A percentile compares a stretch with the other conserved stretches of the same genome.
phyloP scores from a whole-genome alignment of 2,113 vertebrate species.

The Nycticryphes semicollaris region DNA sequence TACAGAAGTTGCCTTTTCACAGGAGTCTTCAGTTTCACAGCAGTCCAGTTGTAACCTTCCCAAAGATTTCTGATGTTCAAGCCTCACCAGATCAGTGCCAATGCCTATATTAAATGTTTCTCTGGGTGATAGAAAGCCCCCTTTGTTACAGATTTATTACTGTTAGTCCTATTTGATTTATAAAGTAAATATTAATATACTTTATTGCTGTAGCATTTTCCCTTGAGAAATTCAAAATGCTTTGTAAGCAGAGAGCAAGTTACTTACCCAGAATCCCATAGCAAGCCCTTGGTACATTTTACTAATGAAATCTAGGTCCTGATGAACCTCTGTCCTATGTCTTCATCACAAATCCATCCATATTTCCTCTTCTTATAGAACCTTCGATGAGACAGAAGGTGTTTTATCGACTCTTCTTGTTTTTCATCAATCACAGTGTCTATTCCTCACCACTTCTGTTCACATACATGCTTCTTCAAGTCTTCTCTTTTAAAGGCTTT shows the following conservation, averaged over 20 bases:
- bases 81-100: not conserved
- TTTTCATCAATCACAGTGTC: not conserved
- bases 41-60: not conserved
- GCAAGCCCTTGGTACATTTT: not conserved
- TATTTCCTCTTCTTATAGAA: not conserved
- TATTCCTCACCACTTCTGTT: not conserved
- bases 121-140: not conserved
- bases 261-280: not conserved
- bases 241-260: not conserved
- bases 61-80: slow-evolving; percentile 15
- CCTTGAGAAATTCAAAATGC: not conserved
- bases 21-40: not conserved
- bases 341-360: not conserved
- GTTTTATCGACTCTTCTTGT: not conserved
- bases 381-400: not conserved
- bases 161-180: not conserved
- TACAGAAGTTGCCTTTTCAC: not conserved
- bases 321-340: not conserved
- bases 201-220: not conserved
- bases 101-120: not conserved
- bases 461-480: not conserved
- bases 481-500: not conserved
- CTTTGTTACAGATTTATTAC: not conserved
- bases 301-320: not conserved
- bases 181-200: not conserved